A percentile compares a stretch with the other conserved stretches of the same genome.
These are phyloP conservation scores for Temnothorax ravouxi DNA, from an alignment of 2,888 invertebrate species.

Conservation along the genomic window DNA sequence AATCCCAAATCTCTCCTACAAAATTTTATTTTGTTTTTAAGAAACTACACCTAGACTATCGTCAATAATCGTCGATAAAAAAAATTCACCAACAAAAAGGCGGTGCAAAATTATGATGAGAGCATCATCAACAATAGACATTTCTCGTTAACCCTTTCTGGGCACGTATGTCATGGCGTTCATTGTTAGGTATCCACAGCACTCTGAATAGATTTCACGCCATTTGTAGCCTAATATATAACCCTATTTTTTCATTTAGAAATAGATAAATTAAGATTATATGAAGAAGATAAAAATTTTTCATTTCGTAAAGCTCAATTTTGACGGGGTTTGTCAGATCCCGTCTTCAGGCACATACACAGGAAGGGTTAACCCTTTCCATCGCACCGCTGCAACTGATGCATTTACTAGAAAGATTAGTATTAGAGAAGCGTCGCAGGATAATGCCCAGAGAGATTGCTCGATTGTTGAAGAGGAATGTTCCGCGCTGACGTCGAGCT, in stretches of 20 bases:
- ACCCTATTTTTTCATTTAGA: conserved; percentile 19
- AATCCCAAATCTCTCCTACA: conserved; percentile 6
- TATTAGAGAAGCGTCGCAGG: conserved; percentile 45
- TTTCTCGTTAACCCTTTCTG: conserved; percentile 44
- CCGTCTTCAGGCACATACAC: not conserved
- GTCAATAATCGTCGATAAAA: conserved; percentile 19
- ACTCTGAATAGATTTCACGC: conserved; percentile 20
- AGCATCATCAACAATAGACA: not conserved
- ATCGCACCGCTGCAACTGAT: conserved; percentile 24
- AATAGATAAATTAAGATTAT: conserved; percentile 17
- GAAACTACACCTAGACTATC: not conserved
- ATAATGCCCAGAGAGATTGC: conserved; percentile 46
- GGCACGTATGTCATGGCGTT: conserved; percentile 22
- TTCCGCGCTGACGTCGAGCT: conserved; percentile 67
- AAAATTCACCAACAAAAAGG: conserved; percentile 48
- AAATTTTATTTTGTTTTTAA: conserved; percentile 30
- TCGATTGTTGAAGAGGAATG: conserved; percentile 54
- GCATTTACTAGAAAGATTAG: conserved; percentile 34
- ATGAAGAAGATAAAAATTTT: conserved; percentile 19
- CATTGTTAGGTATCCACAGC: not conserved
- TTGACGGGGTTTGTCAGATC: not conserved
- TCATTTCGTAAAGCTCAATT: not conserved
- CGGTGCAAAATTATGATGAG: conserved; percentile 43
- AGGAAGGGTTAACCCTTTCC: conserved; percentile 36
- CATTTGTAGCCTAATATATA: conserved; percentile 3